Base-by-base conservation (phyloP, 2,888 invertebrate genomes). In the Catotricha subobsoleta region DNA sequence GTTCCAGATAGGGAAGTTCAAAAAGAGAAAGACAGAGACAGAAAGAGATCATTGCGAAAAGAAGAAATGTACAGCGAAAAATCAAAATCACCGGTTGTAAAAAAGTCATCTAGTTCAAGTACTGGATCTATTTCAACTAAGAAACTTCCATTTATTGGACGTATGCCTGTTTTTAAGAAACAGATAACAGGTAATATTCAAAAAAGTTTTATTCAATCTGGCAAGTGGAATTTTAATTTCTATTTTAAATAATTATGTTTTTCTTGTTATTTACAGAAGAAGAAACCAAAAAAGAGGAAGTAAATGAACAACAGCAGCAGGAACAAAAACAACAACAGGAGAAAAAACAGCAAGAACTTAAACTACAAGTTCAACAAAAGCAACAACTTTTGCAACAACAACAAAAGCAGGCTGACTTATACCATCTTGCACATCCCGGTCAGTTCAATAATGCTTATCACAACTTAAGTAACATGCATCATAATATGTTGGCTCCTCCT, bases 71-170 rank as follows among this genome's bases (percentile, higher is more conserved):
- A 31, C 13, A 8, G 23, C 20, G 30, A 31, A 16, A 16, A 5
- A 27, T 10, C 23, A 13, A 18, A 59, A 23, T 51, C 57, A 27
- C 40, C 50, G 2, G 43, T 51, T 2, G 44, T 56, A 7, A 58
- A n/a, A 53, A 33, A 33, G 15, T 18, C 16, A 19, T 21, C 38
- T 12, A 19, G 29, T n/a, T 8, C 8, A 15, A 13, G 2, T 13
- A n/a, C 39, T 20, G 20, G 29, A 4, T n/a, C 43, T 10, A 39
- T 47, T 16, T 31, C 41, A 25, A 72, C 75, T 46, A 77, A 76
- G 46, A 83, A 82, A 56, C 66, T 84, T 54, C 84, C 84, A 0
- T 84, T 86, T 50, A 86, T 86, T 47, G 87, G 86, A 47, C 73
- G 83, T 57, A 78, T 86, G 76, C 86, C 86, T 0, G 69, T 86